A percentile compares a stretch with the other conserved stretches of the same genome.
Conservation (phyloP, 2,888 invertebrate species). For the Pyralis farinalis region DNA sequence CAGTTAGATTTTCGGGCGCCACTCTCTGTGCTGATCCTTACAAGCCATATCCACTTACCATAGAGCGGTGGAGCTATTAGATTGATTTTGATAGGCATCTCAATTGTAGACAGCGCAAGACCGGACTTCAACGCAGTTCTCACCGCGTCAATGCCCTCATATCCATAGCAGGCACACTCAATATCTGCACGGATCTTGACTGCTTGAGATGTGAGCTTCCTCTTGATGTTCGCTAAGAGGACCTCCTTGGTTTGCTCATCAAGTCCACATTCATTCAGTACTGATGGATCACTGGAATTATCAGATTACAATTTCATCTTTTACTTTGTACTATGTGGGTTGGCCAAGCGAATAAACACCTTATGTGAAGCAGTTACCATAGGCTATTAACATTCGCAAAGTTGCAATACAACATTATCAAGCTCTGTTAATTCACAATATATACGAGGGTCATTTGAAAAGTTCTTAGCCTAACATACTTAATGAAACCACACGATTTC, state of each 20-base stretch:
- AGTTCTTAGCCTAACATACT: no score
- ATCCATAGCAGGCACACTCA: conserved; percentile 82
- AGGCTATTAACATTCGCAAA: no score
- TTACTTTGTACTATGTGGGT: no score
- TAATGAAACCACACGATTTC: no score
- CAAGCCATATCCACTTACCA: conserved; percentile 81
- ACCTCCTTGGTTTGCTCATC: conserved; percentile 96
- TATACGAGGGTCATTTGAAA: no score
- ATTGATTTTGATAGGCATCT: conserved; percentile 98
- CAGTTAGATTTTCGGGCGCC: no score
- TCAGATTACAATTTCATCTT: no score
- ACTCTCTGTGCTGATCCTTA: no score
- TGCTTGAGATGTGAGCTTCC: conserved; percentile 95
- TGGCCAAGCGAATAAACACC: no score
- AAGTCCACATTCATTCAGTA: conserved; percentile 97
- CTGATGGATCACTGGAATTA: conserved; percentile 94
- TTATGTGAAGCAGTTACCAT: no score
- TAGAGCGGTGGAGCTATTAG: conserved; percentile 99
- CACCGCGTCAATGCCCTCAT: conserved; percentile 99
- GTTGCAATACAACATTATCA: no score
- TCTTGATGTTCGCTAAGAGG: conserved; percentile 95
- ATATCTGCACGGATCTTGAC: conserved; percentile 72
- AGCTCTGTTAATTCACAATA: no score
- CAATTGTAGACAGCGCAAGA: conserved; percentile 93
- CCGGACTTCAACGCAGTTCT: conserved; percentile 95